Evolutionary conservation across 2,797 vertebrate species (phyloP).

Genomic region (Bradypus variegatus): DNA sequence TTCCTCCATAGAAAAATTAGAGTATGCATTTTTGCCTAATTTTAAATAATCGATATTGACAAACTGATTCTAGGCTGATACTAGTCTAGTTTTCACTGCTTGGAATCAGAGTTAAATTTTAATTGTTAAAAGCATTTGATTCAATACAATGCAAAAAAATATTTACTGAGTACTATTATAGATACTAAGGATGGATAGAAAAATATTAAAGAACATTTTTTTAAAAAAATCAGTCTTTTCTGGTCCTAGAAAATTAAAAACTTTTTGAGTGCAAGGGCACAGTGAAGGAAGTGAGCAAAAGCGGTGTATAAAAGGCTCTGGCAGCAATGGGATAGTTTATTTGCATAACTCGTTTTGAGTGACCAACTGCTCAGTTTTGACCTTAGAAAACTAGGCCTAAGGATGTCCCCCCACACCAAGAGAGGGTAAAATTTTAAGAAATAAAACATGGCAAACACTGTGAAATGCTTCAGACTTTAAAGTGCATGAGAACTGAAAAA

Average conservation of each 20-base stretch:
- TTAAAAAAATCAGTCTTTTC: not conserved
- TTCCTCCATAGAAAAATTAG: not conserved
- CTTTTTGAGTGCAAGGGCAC: not conserved
- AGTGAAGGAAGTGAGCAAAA: not conserved
- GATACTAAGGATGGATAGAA: not conserved
- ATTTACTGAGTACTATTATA: not conserved
- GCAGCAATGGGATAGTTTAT: not conserved
- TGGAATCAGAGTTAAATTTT: conserved; percentile 13
- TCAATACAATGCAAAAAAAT: not conserved
- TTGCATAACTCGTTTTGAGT: not conserved
- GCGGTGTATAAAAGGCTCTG: rapidly evolving
- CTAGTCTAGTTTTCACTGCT: not conserved
- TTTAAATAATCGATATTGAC: conserved; percentile 8
- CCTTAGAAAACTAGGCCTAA: not conserved
- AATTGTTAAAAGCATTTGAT: not conserved
- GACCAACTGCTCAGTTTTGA: not conserved
- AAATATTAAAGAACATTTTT: not conserved
- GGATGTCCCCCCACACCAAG: not conserved
- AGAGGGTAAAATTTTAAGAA: not conserved
- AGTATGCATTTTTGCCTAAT: not conserved
- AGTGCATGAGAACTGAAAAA: not conserved
- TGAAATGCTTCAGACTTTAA: not conserved
- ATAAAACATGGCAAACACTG: not conserved
- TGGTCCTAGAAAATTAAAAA: not conserved
- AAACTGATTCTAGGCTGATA: not conserved